Conservation (phyloP, 2,888 invertebrate genomes). For the Serripes groenlandicus region DNA sequence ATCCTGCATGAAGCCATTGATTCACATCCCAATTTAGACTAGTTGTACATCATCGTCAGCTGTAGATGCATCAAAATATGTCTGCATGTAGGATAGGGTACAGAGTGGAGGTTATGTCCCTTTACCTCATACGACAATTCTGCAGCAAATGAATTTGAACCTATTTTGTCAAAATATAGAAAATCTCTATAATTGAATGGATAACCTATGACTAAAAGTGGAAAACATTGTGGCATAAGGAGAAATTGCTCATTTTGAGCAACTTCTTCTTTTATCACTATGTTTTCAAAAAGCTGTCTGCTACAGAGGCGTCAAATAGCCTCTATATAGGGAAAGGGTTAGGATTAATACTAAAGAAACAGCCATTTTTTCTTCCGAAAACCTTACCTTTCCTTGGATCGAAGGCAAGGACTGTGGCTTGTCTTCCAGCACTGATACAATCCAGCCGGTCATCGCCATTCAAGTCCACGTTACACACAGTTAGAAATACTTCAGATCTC, state of each 20-base stretch:
- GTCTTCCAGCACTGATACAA: constrained; percentile 83
- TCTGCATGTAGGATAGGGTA: no score
- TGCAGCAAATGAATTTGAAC: no score
- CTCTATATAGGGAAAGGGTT: background rate
- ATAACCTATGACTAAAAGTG: no score
- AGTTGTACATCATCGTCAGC: no score
- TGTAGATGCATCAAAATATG: no score
- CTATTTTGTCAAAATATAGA: no score
- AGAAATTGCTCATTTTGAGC: background rate
- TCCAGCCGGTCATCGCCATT: constrained; percentile 82
- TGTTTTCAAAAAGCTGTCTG: background rate
- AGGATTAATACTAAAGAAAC: background rate
- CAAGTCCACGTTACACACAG: constrained; percentile 83
- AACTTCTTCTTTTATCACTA: background rate
- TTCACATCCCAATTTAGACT: no score
- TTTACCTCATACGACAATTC: no score
- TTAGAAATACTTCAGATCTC: constrained; percentile 74
- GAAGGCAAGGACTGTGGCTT: constrained; percentile 79
- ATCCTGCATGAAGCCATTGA: no score
- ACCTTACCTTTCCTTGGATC: constrained; percentile 78
- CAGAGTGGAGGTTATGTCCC: no score
- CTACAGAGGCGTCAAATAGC: background rate
- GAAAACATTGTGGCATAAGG: background rate
- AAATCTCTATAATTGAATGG: no score
- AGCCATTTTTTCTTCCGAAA: background rate